Base-by-base conservation (phyloP, 2,888 invertebrate species). In the Orchesellides sinensis region DNA sequence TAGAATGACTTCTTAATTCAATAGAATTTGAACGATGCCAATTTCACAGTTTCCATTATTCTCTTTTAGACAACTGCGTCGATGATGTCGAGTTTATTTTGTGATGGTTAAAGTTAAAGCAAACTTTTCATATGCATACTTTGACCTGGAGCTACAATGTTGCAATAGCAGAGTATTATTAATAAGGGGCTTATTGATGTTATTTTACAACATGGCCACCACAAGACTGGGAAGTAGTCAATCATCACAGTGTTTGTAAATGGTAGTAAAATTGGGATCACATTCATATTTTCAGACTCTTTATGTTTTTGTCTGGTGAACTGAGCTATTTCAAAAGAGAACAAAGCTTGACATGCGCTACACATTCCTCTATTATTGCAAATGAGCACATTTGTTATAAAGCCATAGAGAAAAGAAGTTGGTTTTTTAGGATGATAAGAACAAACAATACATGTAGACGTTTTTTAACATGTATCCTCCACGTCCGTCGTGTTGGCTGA, bases 171-270 rank as follows among this genome's bases (percentile, higher is more conserved):
- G 19, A 56, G 56, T 27, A 52, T 52, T 19, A 56, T 40, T 8
- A 40, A 40, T n/a, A 40, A 40, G 10, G 40, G 40, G 56, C 23
- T 21, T 35, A 17, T 40, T 66, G n/a, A n/a, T n/a, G n/a, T n/a
- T 47, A 66, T 66, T 66, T 25, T 65, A 8, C 21, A 49, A 45
- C 66, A 66, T 49, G 47, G 47, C 66, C 49, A 45, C 63, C 63
- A 75, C 32, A 54, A n/a, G 45, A 23, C 10, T 45, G 75, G 56
- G 54, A 56, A 54, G 45, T 79, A 70, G 70, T 79, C 79, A 79
- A 79, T 79, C 79, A 79, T 70, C 45, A n/a, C n/a, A n/a, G 47
- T 61, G 61, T 40, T 32, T 69, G 56, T 68, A 78, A 78, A 68
- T 69, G 78, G 70, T 49, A 63, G 52, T 49, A 78, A 78, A 77